These are phyloP conservation scores for Hermaeophaga mercurialis DNA, from an alignment of 2,888 invertebrate genomes.

Conservation along the genomic window DNA sequence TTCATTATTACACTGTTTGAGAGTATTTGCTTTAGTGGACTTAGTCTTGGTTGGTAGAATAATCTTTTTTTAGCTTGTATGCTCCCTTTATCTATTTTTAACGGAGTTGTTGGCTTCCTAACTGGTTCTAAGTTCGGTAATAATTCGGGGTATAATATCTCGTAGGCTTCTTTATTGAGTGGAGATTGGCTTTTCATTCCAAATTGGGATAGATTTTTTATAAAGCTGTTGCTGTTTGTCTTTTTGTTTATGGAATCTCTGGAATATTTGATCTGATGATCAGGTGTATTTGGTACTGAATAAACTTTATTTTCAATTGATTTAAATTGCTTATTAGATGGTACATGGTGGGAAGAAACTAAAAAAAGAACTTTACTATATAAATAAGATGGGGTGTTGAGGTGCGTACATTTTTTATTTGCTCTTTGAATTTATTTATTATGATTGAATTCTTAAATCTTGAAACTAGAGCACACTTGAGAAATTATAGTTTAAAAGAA, in stretches of 20 bases:
- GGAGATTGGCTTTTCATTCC: constrained; percentile 42
- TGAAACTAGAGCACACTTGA: too few relatives aligned
- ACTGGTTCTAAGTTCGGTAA: constrained; percentile 38
- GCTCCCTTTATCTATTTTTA: constrained; percentile 40
- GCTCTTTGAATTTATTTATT: too few relatives aligned
- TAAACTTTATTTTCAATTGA: constrained; percentile 9
- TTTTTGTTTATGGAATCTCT: constrained; percentile 12
- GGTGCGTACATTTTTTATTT: too few relatives aligned
- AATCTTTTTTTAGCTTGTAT: constrained; percentile 48
- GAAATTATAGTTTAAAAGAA: too few relatives aligned
- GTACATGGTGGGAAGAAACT: constrained; percentile 1
- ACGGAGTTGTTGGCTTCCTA: constrained; percentile 41
- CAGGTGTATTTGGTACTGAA: constrained; percentile 40
- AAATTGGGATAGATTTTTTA: constrained; percentile 42
- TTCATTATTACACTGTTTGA: constrained; percentile 46
- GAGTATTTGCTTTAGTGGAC: constrained; percentile 36
- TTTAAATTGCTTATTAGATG: constrained; percentile 12
- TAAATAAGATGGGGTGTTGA: too few relatives aligned
- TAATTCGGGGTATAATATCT: constrained; percentile 50
- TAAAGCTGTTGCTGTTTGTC: constrained; percentile 34
- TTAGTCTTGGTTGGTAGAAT: constrained; percentile 37
- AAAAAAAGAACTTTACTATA: too few relatives aligned
- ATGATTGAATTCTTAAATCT: too few relatives aligned
- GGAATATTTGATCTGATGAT: constrained; percentile 34
- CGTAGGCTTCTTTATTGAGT: constrained; percentile 44